Conservation (phyloP, 2,113 vertebrate genomes). For the Peucedramus taeniatus region DNA sequence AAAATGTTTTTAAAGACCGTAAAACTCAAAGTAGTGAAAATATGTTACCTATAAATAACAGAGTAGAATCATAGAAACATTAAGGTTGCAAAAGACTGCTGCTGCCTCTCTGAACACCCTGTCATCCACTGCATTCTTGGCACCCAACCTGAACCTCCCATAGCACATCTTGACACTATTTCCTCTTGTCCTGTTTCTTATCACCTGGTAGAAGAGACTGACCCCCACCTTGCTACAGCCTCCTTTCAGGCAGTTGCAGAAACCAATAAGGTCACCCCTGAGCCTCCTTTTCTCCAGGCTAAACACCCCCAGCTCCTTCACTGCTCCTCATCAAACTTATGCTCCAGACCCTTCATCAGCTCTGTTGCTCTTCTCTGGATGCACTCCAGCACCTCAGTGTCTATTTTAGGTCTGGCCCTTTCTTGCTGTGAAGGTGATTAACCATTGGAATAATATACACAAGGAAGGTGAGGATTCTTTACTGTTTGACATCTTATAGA, state of each 20-base stretch:
- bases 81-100: neutral
- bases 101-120: neutral
- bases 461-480: neutral
- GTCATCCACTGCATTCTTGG: neutral
- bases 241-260: neutral
- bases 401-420: neutral
- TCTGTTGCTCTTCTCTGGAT: neutral
- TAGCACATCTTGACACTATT: neutral
- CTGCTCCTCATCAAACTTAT: neutral
- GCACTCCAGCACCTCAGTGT: neutral
- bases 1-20: neutral
- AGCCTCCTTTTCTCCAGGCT: neutral
- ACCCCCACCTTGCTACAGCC: neutral
- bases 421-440: neutral
- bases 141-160: neutral
- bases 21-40: neutral
- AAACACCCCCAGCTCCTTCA: neutral
- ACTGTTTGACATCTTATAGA: neutral
- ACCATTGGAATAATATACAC: neutral
- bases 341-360: neutral
- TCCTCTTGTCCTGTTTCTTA: neutral
- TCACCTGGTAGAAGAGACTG: no score
- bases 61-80: neutral
- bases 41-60: neutral
- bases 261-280: no score